Conservation (phyloP, 2,888 invertebrate genomes). For the Aphrophora alni region DNA sequence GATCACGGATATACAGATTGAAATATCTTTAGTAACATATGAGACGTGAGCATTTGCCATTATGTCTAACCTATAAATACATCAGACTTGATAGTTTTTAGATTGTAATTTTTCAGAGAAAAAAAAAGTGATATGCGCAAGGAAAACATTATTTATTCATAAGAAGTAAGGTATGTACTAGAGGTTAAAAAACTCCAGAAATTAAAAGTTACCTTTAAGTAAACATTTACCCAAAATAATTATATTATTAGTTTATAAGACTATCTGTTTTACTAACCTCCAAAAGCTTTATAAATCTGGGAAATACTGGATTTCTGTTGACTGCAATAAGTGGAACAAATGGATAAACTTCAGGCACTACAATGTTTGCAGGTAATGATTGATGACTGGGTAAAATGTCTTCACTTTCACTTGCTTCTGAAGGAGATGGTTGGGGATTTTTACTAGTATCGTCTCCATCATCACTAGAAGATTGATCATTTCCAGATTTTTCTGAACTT, state of each 20-base stretch:
- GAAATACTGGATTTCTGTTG: constrained; percentile 94
- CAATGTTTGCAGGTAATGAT: constrained; percentile 71
- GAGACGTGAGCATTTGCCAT: too few relatives aligned
- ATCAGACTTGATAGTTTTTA: too few relatives aligned
- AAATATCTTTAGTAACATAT: too few relatives aligned
- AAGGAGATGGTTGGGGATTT: background rate
- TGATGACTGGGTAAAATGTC: constrained; percentile 6
- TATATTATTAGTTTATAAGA: background rate
- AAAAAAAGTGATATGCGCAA: too few relatives aligned
- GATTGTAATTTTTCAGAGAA: too few relatives aligned
- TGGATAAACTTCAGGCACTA: constrained; percentile 96
- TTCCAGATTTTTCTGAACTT: background rate
- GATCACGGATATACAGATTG: too few relatives aligned
- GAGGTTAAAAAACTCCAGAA: too few relatives aligned
- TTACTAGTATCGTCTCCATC: background rate
- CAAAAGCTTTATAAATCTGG: constrained; percentile 96
- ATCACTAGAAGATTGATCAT: background rate
- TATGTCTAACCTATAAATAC: too few relatives aligned
- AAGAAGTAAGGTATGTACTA: too few relatives aligned
- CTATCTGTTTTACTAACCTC: constrained; percentile 68
- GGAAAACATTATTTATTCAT: too few relatives aligned
- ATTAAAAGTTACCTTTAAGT: too few relatives aligned
- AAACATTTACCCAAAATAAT: too few relatives aligned
- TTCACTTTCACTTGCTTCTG: background rate
- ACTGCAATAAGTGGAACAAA: constrained; percentile 95